Conservation (phyloP, 2,113 vertebrate genomes). For the Pleuronectes platessa region DNA sequence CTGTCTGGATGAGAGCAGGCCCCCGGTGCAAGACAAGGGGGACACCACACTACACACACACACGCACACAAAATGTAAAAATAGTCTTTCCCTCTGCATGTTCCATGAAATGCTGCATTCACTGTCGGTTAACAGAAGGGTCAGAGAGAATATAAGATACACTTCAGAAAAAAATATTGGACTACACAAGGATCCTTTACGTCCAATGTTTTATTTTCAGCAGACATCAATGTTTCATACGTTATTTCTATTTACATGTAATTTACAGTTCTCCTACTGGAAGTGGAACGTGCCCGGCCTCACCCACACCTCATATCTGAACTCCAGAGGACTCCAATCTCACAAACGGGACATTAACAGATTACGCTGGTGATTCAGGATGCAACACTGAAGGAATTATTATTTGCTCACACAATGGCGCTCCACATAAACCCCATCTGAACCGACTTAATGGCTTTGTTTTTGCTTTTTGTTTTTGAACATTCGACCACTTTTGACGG, state of each 20-base stretch:
- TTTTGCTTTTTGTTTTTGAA: not conserved
- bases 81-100: not conserved
- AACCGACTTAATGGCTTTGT: not conserved
- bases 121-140: not conserved
- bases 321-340: conserved; percentile 37
- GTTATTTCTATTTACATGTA: not conserved
- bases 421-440: not conserved
- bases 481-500: not conserved
- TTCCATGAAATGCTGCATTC: not conserved
- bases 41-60: conserved; percentile 12
- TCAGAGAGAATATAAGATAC: not conserved
- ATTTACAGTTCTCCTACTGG: not conserved
- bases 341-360: conserved; percentile 50
- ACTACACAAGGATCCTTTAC: not conserved
- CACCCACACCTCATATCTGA: conserved; percentile 11
- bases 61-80: not conserved
- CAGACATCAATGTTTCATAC: not conserved
- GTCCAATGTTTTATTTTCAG: conserved; percentile 8
- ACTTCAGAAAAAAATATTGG: not conserved
- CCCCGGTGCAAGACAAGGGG: not conserved
- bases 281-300: not conserved
- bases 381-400: conserved; percentile 19
- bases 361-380: conserved; percentile 41
- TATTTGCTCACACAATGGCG: conserved; percentile 20
- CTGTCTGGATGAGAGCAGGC: conserved; percentile 47